Evolutionary conservation across 2,888 invertebrate genomes (phyloP).

Genomic region (Limnephilus lunatus): DNA sequence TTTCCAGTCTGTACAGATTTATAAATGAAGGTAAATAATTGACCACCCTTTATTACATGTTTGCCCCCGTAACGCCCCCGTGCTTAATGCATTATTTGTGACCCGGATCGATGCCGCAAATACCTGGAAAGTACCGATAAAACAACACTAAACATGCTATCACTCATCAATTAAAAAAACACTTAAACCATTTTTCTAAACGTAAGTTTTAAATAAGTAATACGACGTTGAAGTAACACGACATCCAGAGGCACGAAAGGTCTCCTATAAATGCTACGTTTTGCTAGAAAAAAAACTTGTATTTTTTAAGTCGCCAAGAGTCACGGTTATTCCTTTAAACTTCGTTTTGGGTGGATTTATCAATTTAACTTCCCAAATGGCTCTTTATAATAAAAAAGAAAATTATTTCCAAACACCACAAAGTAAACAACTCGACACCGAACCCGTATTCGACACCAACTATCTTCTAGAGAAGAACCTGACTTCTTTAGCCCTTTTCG

Average conservation of each 20-base stretch:
- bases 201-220: neutral
- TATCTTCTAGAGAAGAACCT: conserved; percentile 51
- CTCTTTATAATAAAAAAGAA: neutral
- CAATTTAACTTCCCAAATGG: neutral
- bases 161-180: conserved; percentile 23
- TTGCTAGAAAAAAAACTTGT: neutral
- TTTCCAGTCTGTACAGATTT: conserved; percentile 17
- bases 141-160: conserved; percentile 12
- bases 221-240: neutral
- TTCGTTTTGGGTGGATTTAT: neutral
- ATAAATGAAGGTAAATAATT: conserved; percentile 34
- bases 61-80: conserved; percentile 7
- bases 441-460: neutral
- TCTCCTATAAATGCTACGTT: neutral
- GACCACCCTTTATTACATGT: conserved; percentile 20
- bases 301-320: neutral
- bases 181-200: neutral
- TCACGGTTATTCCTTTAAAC: neutral
- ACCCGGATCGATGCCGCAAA: neutral
- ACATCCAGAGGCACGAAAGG: neutral
- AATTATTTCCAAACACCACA: neutral
- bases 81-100: conserved; percentile 3
- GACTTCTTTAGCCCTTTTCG: conserved; percentile 56
- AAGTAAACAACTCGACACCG: neutral
- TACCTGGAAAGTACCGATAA: neutral